A percentile compares a stretch with the other conserved stretches of the same genome.
Conservation (phyloP, 2,113 vertebrate genomes). For the Callipepla californica region DNA sequence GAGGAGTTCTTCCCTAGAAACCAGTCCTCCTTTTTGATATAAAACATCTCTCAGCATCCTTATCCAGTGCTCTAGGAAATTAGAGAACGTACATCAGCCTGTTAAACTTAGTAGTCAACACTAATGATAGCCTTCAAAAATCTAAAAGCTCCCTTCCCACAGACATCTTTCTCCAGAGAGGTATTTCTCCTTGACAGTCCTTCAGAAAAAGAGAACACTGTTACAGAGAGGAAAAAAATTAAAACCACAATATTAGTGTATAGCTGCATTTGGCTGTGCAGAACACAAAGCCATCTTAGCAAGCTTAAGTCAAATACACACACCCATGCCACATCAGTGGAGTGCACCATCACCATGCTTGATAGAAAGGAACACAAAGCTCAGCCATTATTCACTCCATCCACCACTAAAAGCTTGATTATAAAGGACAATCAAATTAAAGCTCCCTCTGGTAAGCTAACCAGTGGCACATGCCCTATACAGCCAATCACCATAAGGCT, state of each 20-base stretch:
- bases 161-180: not conserved
- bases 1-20: not conserved
- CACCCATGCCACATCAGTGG: not conserved
- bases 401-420: not conserved
- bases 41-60: not conserved
- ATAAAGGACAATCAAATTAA: slow-evolving; percentile 30
- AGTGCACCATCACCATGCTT: slow-evolving; percentile 30
- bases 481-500: not conserved
- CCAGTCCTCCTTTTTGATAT: not conserved
- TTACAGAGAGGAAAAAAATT: not conserved
- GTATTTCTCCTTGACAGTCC: not conserved
- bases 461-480: not conserved
- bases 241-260: not conserved
- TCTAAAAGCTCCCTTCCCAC: slow-evolving; percentile 7
- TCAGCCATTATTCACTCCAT: not conserved
- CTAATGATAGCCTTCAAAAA: not conserved
- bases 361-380: slow-evolving; percentile 1
- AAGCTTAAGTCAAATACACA: slow-evolving; percentile 9
- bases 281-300: not conserved
- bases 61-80: not conserved
- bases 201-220: not conserved
- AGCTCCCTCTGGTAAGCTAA: not conserved
- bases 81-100: not conserved
- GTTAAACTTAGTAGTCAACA: not conserved
- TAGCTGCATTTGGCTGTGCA: not conserved